Conservation (phyloP, 2,797 vertebrate genomes). For the Pangasius sanitwongsei region DNA sequence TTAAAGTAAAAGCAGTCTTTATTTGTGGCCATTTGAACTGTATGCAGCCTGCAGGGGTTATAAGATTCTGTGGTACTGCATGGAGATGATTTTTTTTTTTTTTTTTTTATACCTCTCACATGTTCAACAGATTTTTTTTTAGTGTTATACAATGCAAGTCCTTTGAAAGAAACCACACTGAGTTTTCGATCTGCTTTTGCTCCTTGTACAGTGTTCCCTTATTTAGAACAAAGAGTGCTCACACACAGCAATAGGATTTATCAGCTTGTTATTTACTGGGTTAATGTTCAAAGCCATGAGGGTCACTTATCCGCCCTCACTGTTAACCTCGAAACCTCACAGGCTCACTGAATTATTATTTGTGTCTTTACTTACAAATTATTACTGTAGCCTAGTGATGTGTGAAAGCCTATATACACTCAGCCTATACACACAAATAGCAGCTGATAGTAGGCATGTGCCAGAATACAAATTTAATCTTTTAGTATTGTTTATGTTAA, state of each 20-base stretch:
- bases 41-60: too few relatives aligned
- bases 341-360: background rate
- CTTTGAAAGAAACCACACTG: constrained; percentile 6
- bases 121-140: background rate
- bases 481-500: background rate
- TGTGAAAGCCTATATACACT: background rate
- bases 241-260: constrained; percentile 43
- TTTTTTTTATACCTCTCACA: background rate
- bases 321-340: background rate
- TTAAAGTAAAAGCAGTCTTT: background rate
- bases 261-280: background rate
- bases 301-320: background rate
- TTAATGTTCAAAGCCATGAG: background rate
- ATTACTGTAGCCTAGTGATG: background rate
- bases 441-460: background rate
- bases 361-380: background rate
- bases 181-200: background rate
- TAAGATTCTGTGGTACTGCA: background rate
- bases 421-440: background rate
- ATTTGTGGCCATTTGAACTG: background rate
- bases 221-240: constrained; percentile 45
- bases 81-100: background rate
- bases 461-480: background rate
- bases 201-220: background rate
- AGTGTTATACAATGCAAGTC: background rate